A percentile compares a stretch with the other conserved stretches of the same genome.
phyloP scores from a whole-genome alignment of 2,797 vertebrate species.

The Gymnodraco acuticeps region DNA sequence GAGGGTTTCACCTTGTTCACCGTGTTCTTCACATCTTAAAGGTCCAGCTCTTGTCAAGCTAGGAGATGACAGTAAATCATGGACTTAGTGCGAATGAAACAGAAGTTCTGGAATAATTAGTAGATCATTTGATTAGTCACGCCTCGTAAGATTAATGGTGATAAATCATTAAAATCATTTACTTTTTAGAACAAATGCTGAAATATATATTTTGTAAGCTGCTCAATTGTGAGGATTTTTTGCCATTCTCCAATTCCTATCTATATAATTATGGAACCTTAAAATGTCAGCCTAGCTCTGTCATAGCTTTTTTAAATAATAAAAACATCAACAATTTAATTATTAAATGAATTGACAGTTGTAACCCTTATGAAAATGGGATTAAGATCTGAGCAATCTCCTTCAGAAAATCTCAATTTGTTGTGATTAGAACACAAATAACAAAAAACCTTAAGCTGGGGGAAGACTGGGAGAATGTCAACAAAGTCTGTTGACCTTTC shows the following conservation, averaged over 20 bases:
- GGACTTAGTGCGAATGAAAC: not conserved
- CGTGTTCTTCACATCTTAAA: conserved; percentile 26
- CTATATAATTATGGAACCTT: too few species aligned
- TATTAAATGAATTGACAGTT: not conserved
- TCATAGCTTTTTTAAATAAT: too few species aligned
- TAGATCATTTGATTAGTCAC: not conserved
- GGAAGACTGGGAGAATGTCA: conserved; percentile 78
- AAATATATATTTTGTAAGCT: not conserved
- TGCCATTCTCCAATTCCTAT: not conserved
- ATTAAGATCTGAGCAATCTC: conserved; percentile 30
- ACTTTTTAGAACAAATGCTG: not conserved
- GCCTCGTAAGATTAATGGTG: not conserved
- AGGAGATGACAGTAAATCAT: not conserved
- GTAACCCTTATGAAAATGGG: not conserved
- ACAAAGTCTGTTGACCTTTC: conserved; percentile 85
- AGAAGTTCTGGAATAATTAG: not conserved
- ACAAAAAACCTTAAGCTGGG: conserved; percentile 60
- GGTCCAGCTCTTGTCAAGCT: not conserved
- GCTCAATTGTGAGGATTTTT: not conserved
- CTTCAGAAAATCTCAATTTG: conserved; percentile 27
- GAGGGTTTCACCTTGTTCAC: conserved; percentile 13
- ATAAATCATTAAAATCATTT: not conserved
- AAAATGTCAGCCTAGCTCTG: too few species aligned
- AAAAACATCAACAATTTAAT: not conserved
- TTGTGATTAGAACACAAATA: conserved; percentile 67